phyloP scores from a whole-genome alignment of 2,113 vertebrate species.

The Gymnorhina tibicen region DNA sequence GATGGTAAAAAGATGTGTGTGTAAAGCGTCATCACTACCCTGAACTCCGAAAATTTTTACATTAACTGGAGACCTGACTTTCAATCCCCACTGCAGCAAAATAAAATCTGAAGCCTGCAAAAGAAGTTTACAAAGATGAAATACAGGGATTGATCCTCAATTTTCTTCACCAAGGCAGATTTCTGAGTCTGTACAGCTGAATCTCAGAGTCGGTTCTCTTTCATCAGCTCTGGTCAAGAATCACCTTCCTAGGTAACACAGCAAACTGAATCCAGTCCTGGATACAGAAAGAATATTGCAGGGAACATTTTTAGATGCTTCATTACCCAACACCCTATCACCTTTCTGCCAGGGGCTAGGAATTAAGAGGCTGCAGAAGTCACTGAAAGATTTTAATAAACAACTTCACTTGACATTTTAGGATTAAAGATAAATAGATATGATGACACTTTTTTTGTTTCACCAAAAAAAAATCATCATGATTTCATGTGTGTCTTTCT shows the following conservation, averaged over 20 bases:
- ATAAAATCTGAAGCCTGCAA: background rate
- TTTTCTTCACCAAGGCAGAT: background rate
- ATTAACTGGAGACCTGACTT: background rate
- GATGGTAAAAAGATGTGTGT: background rate
- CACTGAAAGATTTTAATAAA: background rate
- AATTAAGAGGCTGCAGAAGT: background rate
- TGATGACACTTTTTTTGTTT: background rate
- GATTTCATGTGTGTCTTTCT: background rate
- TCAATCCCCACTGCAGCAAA: background rate
- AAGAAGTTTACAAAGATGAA: background rate
- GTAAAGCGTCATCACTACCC: background rate
- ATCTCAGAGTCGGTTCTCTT: background rate
- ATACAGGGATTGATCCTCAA: fast-evolving
- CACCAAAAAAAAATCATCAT: background rate
- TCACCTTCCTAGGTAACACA: background rate
- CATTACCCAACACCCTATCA: background rate
- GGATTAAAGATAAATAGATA: background rate
- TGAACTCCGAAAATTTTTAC: background rate
- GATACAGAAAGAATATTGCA: background rate
- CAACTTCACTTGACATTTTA: background rate
- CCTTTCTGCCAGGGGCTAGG: background rate
- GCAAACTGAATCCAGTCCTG: background rate
- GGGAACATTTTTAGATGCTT: background rate
- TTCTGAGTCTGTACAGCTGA: background rate
- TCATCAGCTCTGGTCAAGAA: background rate